Evolutionary conservation across 2,888 invertebrate genomes (phyloP), one percentile per base, ranked within the genome.

Genomic region (Proisotoma minuta): DNA sequence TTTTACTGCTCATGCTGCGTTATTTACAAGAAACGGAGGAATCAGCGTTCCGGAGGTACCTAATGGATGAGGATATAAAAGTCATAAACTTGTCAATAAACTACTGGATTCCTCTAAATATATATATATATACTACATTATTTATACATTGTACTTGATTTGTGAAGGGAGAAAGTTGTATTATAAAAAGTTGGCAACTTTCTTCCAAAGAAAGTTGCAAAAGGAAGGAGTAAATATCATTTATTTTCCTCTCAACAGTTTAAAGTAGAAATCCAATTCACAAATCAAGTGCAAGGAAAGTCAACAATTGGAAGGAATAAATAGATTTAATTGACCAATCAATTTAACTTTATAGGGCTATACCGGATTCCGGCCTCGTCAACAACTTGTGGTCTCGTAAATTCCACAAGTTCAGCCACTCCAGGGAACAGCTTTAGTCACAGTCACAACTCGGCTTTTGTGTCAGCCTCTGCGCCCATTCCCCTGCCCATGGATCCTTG

Each of bases 1-100:
- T 72, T 77, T 54, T 74, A 76, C 64, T 78, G 78, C 68, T 74
- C 75, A 24, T 76, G 76, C 62, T 77, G 77, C 65, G 68, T 75
- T 20, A 69, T 76, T 12, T 76, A 76, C 71, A 75, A 76, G 63
- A 76, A 77, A 51, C 57, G 67, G 12, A 34, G 64, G 34, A 49
- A 39, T 8, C 59, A 52, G 43, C 47, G 59, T 1, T 28, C 59
- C 20, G 64, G 60, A 47, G 63, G 66, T 57, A n/a, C n/a, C n/a
- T n/a, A 57, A 50, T 40, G 27, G 22, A 29, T 18, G 28, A 23
- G 34, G 43, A n/a, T 18, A 43, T 43, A 43, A 43, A 43, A 20
- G 43, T 43, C 43, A 43, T 43, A 43, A 43, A 43, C 18, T 43
- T 43, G 43, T 43, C 43, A 43, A 43, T 43, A 43, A 43, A 43